Evolutionary conservation across 2,888 invertebrate genomes (phyloP).

Genomic region (Polyommatus icarus): DNA sequence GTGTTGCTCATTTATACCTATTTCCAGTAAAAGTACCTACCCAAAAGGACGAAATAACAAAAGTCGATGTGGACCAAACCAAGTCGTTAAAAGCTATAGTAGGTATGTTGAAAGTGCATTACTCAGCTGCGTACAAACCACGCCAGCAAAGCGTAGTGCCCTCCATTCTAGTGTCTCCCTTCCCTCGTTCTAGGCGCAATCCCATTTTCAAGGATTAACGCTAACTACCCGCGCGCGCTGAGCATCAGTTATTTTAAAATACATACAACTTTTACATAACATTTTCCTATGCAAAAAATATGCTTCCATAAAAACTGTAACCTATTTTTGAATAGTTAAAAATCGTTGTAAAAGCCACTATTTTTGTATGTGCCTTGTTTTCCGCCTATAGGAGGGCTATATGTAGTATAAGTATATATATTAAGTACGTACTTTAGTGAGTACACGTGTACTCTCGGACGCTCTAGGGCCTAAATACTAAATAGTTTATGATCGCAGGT

Average conservation of each 20-base stretch:
- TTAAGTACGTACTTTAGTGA: too few relatives aligned
- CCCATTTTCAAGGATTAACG: slow-evolving; percentile 41
- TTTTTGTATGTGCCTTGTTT: neutral
- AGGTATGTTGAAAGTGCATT: slow-evolving; percentile 42
- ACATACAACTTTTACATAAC: slow-evolving; percentile 38
- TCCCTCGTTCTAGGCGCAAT: slow-evolving; percentile 40
- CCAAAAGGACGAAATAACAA: slow-evolving; percentile 7
- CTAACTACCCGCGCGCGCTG: slow-evolving; percentile 41
- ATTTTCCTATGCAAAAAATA: slow-evolving; percentile 34
- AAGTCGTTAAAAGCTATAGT: neutral
- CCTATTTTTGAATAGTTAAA: slow-evolving; percentile 1
- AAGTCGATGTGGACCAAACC: neutral
- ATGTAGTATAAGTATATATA: too few relatives aligned
- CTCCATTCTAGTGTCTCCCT: slow-evolving; percentile 55
- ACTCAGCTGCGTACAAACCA: slow-evolving; percentile 50
- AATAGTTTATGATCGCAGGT: too few relatives aligned
- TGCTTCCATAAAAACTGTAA: slow-evolving; percentile 14
- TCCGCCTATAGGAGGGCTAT: neutral
- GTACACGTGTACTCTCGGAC: too few relatives aligned
- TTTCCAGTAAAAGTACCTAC: neutral
- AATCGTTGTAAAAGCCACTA: neutral
- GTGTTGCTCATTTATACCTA: neutral
- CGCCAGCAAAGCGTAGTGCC: slow-evolving; percentile 54
- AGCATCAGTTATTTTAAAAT: slow-evolving; percentile 40
- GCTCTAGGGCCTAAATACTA: too few relatives aligned